A percentile compares a stretch with the other conserved stretches of the same genome.
phyloP scores from a whole-genome alignment of 2,113 vertebrate genomes.

The Hippocampus barbouri region DNA sequence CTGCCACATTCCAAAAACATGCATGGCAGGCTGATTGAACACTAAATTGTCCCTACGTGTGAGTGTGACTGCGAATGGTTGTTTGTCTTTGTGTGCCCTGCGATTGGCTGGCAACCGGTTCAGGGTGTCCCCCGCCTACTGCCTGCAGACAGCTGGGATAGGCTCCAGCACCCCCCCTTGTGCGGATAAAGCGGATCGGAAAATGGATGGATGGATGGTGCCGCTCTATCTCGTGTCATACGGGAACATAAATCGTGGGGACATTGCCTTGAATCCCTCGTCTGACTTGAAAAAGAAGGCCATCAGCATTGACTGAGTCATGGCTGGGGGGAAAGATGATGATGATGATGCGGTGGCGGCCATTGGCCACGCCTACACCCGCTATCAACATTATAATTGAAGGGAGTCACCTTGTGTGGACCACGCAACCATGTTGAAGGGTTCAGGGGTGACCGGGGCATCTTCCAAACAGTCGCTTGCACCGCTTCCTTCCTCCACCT shows the following conservation, averaged over 20 bases:
- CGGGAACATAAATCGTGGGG: constrained; percentile 1
- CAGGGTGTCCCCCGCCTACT: too few relatives aligned
- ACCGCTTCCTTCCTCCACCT: constrained; percentile 48
- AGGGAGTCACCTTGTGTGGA: background rate
- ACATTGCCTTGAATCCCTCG: background rate
- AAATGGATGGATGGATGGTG: too few relatives aligned
- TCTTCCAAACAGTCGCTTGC: constrained; percentile 40
- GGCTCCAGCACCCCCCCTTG: too few relatives aligned
- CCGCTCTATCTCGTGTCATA: constrained; percentile 1
- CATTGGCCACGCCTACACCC: constrained; percentile 30
- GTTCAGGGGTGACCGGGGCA: constrained; percentile 36
- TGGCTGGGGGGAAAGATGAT: constrained; percentile 8
- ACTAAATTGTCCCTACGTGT: too few relatives aligned
- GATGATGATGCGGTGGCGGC: constrained; percentile 19
- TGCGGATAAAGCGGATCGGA: too few relatives aligned
- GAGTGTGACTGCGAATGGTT: too few relatives aligned
- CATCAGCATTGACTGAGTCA: constrained; percentile 23
- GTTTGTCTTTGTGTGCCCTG: too few relatives aligned
- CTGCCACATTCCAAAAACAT: too few relatives aligned
- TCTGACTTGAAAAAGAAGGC: constrained; percentile 25
- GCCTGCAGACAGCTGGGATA: too few relatives aligned
- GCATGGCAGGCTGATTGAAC: too few relatives aligned
- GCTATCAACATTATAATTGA: constrained; percentile 38
- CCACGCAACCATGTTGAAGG: constrained; percentile 43
- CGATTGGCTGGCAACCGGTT: too few relatives aligned